Evolutionary conservation across 2,797 vertebrate genomes (phyloP), one percentile per base, ranked within the genome.

Genomic region (Echiichthys vipera): DNA sequence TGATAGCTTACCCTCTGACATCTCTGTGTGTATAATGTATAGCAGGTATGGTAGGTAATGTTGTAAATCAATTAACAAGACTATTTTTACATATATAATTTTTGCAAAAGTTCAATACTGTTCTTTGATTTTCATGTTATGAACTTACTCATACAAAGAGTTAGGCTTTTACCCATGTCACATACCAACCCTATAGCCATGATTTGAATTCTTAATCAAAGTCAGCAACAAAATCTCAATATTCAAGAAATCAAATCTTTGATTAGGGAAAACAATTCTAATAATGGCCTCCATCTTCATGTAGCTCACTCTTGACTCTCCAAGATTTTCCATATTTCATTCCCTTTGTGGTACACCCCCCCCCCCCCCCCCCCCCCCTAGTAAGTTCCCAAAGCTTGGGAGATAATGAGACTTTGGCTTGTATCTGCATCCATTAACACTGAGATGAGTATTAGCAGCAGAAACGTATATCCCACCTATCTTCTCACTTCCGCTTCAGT

Each of bases 321-420:
- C 5, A 45, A 39, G 57, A 68, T 70, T 65, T 78, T 71, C 59
- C 47, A 27, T 78, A 65, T 74, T 78, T 75, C 77, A 80, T 84
- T 86, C 62, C 65, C 73, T 84, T 77, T 77, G 71, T 79, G 51
- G 32, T 71, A 58, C 32, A 46, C 62, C 88, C 82, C 51, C 29
- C 53, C 54, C 29, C 53, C 54, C 62, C 88, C 82, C 51, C 29
- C 53, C 54, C 62, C 88, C 82, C 51, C 29, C 53, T 51, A 36
- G 47, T 83, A 64, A 72, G 65, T 75, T 87, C 80, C 27, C 58
- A 57, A 49, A 80, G 69, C 69, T 62, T 37, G 71, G 56, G 64
- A 71, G 76, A 82, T 85, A 85, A 88, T 82, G 74, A 82, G 76
- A 83, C 65, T 62, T 56, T 84, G 73, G 65, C 69, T 81, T 64